A percentile compares a stretch with the other conserved stretches of the same genome.
phyloP scores from a whole-genome alignment of 2,797 vertebrate species.

The Pseudomugil gertrudae region DNA sequence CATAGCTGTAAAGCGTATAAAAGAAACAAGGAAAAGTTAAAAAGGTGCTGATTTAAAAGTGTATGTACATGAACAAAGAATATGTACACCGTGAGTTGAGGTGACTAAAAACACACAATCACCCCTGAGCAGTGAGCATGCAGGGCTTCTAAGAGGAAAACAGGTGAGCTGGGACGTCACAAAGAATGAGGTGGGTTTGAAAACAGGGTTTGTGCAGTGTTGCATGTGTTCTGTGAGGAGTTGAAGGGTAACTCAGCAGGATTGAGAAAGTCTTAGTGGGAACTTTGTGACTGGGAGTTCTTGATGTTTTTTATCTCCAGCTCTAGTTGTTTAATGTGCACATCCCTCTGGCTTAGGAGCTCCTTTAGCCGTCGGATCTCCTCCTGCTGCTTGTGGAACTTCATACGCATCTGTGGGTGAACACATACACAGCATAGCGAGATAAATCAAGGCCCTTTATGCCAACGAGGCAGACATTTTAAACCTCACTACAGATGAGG shows the following conservation, averaged over 20 bases:
- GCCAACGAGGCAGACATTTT: not conserved
- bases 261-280: conserved; percentile 66
- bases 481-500: not conserved
- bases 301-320: conserved; percentile 90
- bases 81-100: conserved; percentile 44
- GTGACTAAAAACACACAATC: conserved; percentile 17
- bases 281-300: conserved; percentile 57
- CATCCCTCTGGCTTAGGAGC: conserved; percentile 87
- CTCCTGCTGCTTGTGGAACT: conserved; percentile 94
- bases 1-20: conserved; percentile 77
- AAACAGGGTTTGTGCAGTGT: conserved; percentile 35
- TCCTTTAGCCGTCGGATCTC: conserved; percentile 91
- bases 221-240: conserved; percentile 31
- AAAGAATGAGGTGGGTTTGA: conserved; percentile 8
- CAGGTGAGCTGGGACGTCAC: conserved; percentile 21
- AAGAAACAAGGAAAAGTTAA: conserved; percentile 40
- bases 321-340: conserved; percentile 90
- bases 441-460: not conserved
- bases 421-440: conserved; percentile 1
- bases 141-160: conserved; percentile 14
- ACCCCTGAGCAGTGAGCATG: conserved; percentile 43
- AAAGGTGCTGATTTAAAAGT: conserved; percentile 54
- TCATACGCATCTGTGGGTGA: conserved; percentile 86
- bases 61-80: conserved; percentile 55
- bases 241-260: conserved; percentile 22